Evolutionary conservation across 2,888 invertebrate species (phyloP).

Genomic region (Scaptomyza caliginosa): DNA sequence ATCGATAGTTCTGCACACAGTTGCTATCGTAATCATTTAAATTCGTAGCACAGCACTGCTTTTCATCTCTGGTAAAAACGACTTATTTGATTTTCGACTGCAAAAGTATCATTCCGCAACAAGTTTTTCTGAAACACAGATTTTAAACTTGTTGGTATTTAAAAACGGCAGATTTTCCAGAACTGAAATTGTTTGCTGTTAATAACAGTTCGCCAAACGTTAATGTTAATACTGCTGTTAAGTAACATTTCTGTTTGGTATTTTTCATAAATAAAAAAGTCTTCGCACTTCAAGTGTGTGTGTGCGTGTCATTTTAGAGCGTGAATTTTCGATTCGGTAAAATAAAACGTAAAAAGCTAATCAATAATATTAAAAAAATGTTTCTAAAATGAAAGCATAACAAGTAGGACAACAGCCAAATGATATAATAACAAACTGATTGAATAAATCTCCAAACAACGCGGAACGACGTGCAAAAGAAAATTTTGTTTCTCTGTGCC

Average conservation of each 20-base stretch:
- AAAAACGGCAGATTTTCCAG: not conserved
- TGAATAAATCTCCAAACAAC: conserved; percentile 24
- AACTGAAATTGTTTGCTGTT: conserved; percentile 9
- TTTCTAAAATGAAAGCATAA: conserved; percentile 19
- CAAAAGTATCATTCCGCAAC: not conserved
- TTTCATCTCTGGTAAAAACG: not conserved
- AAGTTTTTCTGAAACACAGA: not conserved
- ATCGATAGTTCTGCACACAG: conserved; percentile 17
- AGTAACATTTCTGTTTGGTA: conserved; percentile 46
- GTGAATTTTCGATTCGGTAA: conserved; percentile 67
- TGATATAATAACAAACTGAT: conserved; percentile 26
- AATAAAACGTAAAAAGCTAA: conserved; percentile 51
- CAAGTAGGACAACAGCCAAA: conserved; percentile 11
- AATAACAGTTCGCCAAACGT: conserved; percentile 17
- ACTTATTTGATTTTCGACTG: not conserved
- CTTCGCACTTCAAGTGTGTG: conserved; percentile 42
- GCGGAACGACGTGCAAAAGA: conserved; percentile 34
- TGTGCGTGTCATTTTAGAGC: conserved; percentile 65
- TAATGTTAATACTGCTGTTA: conserved; percentile 29
- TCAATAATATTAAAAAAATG: conserved; percentile 53
- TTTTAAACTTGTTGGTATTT: not conserved
- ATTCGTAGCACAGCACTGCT: not conserved
- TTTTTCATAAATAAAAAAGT: conserved; percentile 50
- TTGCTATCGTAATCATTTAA: not conserved
- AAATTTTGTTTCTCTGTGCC: conserved; percentile 64